Evolutionary conservation across 2,797 vertebrate species (phyloP).

Genomic region (Alcedo atthis): DNA sequence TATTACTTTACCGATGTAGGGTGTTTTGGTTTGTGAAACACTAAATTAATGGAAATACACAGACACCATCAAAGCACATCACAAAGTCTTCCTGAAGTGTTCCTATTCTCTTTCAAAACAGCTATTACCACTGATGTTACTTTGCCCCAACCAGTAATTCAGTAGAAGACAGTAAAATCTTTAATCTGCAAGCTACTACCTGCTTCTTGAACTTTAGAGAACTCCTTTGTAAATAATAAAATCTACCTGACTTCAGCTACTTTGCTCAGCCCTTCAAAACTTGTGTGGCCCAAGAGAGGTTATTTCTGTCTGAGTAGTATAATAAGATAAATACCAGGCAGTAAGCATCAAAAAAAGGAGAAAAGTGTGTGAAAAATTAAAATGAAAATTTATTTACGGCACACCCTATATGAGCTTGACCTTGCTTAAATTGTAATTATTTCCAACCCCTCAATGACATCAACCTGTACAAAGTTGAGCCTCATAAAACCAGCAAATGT

Average conservation of each 20-base stretch:
- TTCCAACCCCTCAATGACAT: not conserved
- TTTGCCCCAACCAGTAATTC: not conserved
- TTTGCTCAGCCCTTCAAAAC: not conserved
- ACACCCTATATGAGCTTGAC: not conserved
- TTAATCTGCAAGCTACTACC: not conserved
- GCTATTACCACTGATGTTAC: not conserved
- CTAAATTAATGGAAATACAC: not conserved
- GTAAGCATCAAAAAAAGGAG: constrained; percentile 2
- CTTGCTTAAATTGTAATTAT: not conserved
- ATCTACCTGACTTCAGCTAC: not conserved
- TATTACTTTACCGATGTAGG: not conserved
- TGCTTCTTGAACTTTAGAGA: not conserved
- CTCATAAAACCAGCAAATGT: constrained; percentile 35
- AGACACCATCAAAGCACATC: not conserved
- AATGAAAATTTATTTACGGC: constrained; percentile 2
- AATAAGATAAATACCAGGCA: not conserved
- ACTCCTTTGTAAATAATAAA: not conserved
- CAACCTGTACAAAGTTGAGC: not conserved
- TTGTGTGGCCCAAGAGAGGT: not conserved
- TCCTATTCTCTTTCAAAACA: not conserved
- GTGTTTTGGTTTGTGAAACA: not conserved
- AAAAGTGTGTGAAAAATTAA: not conserved
- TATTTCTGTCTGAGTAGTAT: not conserved
- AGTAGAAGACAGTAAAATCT: not conserved
- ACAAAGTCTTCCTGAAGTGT: not conserved